Percentiles rank a stretch among this genome's conserved stretches.
These are phyloP conservation scores for Eurytoma adleriae DNA, from an alignment of 2,888 invertebrate genomes.

Conservation along the genomic window DNA sequence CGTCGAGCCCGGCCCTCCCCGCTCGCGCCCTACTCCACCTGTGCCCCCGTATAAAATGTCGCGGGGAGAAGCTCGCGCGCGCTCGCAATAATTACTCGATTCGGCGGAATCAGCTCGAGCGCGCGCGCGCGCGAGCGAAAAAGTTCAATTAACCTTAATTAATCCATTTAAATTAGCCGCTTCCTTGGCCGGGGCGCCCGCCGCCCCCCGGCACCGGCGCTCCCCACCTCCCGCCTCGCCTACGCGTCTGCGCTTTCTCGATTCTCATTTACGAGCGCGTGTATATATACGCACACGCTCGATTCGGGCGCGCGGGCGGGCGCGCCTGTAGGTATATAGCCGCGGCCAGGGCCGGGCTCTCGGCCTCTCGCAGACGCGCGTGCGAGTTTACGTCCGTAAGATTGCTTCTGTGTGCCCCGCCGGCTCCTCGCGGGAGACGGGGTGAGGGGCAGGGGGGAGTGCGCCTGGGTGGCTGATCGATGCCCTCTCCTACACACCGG, in stretches of 20 bases:
- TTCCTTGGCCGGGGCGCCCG: conserved; percentile 48
- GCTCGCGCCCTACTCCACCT: background rate
- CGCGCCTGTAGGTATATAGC: background rate
- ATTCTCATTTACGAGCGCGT: conserved; percentile 26
- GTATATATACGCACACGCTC: conserved; percentile 57
- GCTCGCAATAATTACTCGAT: conserved; percentile 25
- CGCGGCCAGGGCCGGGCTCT: background rate
- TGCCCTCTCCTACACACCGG: conserved; percentile 61
- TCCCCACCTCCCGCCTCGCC: background rate
- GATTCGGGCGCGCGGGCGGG: background rate
- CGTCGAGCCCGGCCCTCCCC: background rate
- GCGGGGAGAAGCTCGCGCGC: background rate
- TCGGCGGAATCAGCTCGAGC: conserved; percentile 17
- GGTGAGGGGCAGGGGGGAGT: background rate
- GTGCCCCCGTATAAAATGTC: background rate
- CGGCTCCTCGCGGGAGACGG: background rate
- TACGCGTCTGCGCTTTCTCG: conserved; percentile 23
- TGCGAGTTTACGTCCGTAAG: conserved; percentile 31
- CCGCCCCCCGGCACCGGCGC: background rate
- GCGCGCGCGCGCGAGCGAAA: background rate
- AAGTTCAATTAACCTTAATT: conserved; percentile 63
- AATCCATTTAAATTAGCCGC: conserved; percentile 63
- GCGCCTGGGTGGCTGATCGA: conserved; percentile 65
- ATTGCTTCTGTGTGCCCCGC: conserved; percentile 14
- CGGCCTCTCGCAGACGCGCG: background rate